These are phyloP conservation scores for Athetis lepigone DNA, from an alignment of 2,888 invertebrate species.

Conservation along the genomic window DNA sequence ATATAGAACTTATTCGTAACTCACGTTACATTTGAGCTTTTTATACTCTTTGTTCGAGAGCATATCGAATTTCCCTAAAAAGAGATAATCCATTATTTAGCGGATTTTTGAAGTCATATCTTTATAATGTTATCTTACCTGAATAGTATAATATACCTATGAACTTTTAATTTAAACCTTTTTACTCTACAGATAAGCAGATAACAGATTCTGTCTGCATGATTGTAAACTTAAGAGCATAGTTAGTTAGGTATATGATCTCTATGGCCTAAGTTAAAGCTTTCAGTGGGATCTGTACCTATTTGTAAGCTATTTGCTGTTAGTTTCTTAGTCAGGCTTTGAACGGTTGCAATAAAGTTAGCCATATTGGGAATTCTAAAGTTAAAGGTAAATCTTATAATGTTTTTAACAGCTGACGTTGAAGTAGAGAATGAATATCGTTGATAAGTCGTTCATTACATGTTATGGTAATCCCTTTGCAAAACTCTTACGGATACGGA, in stretches of 20 bases:
- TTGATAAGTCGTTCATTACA: background rate
- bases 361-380: background rate
- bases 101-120: slow-evolving; percentile 23
- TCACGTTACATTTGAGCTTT: slow-evolving; percentile 72
- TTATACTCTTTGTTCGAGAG: slow-evolving; percentile 69
- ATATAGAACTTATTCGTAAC: slow-evolving; percentile 77
- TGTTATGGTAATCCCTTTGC: background rate
- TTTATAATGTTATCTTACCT: background rate
- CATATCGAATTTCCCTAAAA: slow-evolving; percentile 75
- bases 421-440: too few species aligned
- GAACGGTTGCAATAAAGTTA: too few species aligned
- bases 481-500: too few species aligned
- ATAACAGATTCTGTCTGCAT: background rate
- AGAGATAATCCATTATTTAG: slow-evolving; percentile 57
- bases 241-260: too few species aligned
- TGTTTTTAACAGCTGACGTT: too few species aligned
- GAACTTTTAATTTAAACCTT: slow-evolving; percentile 10
- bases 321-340: too few species aligned
- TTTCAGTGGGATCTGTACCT: background rate
- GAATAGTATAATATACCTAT: background rate
- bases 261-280: too few species aligned
- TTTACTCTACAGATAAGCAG: background rate
- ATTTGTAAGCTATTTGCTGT: background rate
- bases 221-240: background rate
- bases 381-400: too few species aligned